Base-by-base conservation (phyloP, 2,113 vertebrate genomes). In the Phylloscopus whistleri region DNA sequence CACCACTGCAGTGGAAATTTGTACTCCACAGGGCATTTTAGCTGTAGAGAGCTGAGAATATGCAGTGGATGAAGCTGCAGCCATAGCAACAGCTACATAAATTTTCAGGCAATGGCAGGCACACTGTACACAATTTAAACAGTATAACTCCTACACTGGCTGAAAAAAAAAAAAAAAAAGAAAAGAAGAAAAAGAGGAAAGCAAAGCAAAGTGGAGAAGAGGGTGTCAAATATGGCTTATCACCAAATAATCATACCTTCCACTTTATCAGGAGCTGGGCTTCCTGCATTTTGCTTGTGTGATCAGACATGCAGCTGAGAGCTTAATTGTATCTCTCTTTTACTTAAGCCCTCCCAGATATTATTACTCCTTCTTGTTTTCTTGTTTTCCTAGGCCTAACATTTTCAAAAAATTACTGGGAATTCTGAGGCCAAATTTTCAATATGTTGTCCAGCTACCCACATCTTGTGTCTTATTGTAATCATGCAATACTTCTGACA, bases 31-130 rank as follows among this genome's bases (percentile, higher is more conserved):
- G 94, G 73, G 95, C 73, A 59, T 90, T 97, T 91, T 94, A 96
- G 35, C 55, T 93, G 41, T 94, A 73, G 82, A 93, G 93, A 84
- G 10, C 43, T 69, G 76, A 93, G 84, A 91, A 75, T 94, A 92
- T 87, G 84, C 60, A 91, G 87, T 81, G 82, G 76, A 79, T 91
- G 86, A 94, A 86, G 83, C 72, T 86, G 95, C 56, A 97, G 63
- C 69, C 94, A 95, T 93, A 90, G 95, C 88, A 97, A 97, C 91
- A 90, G 93, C 91, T 89, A 91, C 64, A 91, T 90, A 89, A 56
- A 59, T 92, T 95, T 95, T 76, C 90, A 82, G 78, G 64, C 89
- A 70, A 24, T 86, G 93, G 76, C 85, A 91, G 59, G 60, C 81
- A 69, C 16, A 33, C 1, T 0, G 52, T 77, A 72, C 60, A 89